A percentile compares a stretch with the other conserved stretches of the same genome.
Evolutionary conservation across 2,797 vertebrate species (phyloP).

Genomic region (Peromyscus eremicus): DNA sequence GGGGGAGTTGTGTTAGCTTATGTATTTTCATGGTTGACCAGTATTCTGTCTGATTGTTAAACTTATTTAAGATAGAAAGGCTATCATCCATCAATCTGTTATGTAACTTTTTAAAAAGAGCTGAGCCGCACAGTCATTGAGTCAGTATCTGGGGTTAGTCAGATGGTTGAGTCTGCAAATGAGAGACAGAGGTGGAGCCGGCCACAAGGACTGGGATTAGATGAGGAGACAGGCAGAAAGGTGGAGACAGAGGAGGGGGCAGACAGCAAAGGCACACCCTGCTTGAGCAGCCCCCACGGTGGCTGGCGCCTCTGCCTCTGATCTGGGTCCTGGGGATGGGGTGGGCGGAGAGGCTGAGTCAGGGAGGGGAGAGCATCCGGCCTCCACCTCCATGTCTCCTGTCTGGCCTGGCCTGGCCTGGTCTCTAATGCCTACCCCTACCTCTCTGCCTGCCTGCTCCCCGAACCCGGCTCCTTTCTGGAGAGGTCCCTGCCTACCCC

Average conservation of each 20-base stretch:
- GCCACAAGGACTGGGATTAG: slow-evolving; percentile 61
- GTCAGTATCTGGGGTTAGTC: slow-evolving; percentile 75
- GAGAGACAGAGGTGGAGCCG: slow-evolving; percentile 60
- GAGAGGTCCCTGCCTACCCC: background rate
- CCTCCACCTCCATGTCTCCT: slow-evolving; percentile 67
- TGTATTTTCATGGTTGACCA: background rate
- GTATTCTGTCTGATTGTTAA: slow-evolving; percentile 29
- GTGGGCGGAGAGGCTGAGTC: slow-evolving; percentile 72
- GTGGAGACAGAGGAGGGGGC: slow-evolving; percentile 9
- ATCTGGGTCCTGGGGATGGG: background rate
- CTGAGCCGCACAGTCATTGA: slow-evolving; percentile 52
- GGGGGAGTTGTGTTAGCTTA: background rate
- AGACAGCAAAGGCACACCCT: slow-evolving; percentile 16
- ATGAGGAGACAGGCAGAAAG: slow-evolving; percentile 68
- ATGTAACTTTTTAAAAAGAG: background rate
- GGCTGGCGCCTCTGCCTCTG: background rate
- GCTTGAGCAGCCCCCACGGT: background rate
- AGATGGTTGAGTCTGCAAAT: slow-evolving; percentile 57
- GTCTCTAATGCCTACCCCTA: background rate
- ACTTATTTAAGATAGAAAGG: slow-evolving; percentile 41
- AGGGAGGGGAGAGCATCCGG: slow-evolving; percentile 68
- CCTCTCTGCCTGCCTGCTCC: background rate
- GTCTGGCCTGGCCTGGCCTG: background rate
- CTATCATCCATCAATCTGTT: background rate
- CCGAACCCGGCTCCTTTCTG: background rate